Base-by-base conservation (phyloP, 2,113 vertebrate species). In the Oostethus manadensis region DNA sequence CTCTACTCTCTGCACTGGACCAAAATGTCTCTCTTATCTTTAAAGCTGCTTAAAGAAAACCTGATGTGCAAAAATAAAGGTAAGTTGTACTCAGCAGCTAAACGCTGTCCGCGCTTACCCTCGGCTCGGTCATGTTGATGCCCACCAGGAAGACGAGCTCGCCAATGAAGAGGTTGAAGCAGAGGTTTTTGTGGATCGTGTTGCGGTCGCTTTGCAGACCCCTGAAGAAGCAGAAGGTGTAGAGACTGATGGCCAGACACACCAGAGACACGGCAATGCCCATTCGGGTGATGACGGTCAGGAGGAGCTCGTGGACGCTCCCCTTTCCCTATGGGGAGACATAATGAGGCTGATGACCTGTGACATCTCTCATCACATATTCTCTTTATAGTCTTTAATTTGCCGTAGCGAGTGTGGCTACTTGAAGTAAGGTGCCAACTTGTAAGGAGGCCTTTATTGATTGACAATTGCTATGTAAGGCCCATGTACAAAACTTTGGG, bases 171-270 rank as follows among this genome's bases (percentile, higher is more conserved):
- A 99, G 91, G 86, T 96, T 98, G 87, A 98, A 93, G 84, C 97
- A 98, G 80, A 99, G 95, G 85, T 99, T 99, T 86, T 98, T 98
- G 90, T 96, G 96, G 86, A 99, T 98, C 66, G 97, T 99, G 84
- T 98, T 99, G 67, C 95, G 94, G 87, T 99, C 97, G 23, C 92
- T 95, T 79, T 99, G 97, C 43, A 99, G 91, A 26, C 95, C 96
- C 47, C 92, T 92, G 91, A 99, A 99, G 89, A 98, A 99, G 89
- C 94, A 96, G 91, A 99, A 99, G 72, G 95, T 99, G 88, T 97
- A 95, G 88, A 97, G 93, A 90, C 97, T 97, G 86, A 98, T 94
- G 81, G 94, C 94, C 60, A 99, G 91, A 85, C 97, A 98, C 79
- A 99, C 92, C 3, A 99, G 94, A 58, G 97, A 97, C 76, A 98